Evolutionary conservation across 2,888 invertebrate species (phyloP), one percentile per base, ranked within the genome.

Genomic region (Torymus texanus): DNA sequence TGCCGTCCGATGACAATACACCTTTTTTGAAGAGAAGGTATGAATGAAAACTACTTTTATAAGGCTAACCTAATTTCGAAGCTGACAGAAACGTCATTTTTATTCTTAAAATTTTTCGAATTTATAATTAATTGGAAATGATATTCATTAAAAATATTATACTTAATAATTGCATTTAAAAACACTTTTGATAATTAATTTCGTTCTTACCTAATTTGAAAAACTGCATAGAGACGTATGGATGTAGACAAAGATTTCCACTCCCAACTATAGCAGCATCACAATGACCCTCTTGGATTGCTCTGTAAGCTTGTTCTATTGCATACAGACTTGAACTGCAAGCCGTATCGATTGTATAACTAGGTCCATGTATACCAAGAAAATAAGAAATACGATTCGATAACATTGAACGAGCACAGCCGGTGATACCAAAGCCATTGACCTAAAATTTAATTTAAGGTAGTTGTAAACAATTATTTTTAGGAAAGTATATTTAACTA

Each of bases 261-360:
- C 97, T 97, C 5, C 95, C 97, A 1, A 98, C 96, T 73, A 98
- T 93, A 0, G 98, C 98, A 0, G 95, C 92, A 83, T 98, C 97
- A 85, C 97, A 97, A 81, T 94, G 93, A 0, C 96, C 97, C 84
- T 94, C 93, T 61, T 95, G 91, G 66, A 97, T 93, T 0, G 95
- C 93, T 75, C 93, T 92, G 88, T 95, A 95, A 8, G 96, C 96
- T 84, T 95, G 94, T 85, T 97, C 96, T 65, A 98, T 83, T 0
- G 97, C 97, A 85, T 95, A 94, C 83, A 97, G 92, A 10, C 97
- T 96, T 77, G 97, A 97, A 18, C 97, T 97, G 29, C 29, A 29
- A 29, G 29, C 29, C 5, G 29, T 29, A 29, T 29, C 29, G 29
- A 29, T 29, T 5, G 95, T 93, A 91, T 94, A 96, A 5, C 97